phyloP scores from a whole-genome alignment of 2,113 vertebrate genomes.

The Phoenicopterus ruber region DNA sequence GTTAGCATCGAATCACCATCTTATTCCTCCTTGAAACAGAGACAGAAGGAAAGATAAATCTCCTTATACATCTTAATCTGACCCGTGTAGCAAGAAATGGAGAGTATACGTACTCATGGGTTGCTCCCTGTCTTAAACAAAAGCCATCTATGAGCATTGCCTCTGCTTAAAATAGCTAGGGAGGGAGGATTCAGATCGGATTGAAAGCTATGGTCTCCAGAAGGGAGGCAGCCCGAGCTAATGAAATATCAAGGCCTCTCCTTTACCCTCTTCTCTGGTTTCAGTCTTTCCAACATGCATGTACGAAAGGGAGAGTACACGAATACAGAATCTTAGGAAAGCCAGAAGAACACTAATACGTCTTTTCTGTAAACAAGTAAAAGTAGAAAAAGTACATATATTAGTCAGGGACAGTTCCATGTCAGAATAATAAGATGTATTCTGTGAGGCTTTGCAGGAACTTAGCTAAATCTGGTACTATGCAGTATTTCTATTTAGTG shows the following conservation, averaged over 20 bases:
- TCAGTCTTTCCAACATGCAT: background rate
- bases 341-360: background rate
- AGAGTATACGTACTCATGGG: background rate
- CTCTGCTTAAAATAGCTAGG: background rate
- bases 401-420: background rate
- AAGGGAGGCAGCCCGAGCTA: background rate
- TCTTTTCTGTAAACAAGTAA: background rate
- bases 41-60: background rate
- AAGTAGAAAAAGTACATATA: rapidly evolving
- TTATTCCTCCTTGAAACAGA: background rate
- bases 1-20: background rate
- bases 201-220: background rate
- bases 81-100: background rate
- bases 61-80: background rate
- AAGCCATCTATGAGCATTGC: background rate
- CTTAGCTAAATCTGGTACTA: background rate
- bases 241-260: background rate
- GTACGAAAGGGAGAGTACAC: background rate
- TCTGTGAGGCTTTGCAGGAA: background rate
- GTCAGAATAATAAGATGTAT: background rate
- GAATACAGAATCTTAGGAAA: background rate
- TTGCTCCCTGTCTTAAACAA: background rate
- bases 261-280: background rate
- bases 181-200: background rate
- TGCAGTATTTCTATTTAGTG: background rate